Evolutionary conservation across 2,888 invertebrate genomes (phyloP), one percentile per base, ranked within the genome.

Genomic region (Resseliella maxima): DNA sequence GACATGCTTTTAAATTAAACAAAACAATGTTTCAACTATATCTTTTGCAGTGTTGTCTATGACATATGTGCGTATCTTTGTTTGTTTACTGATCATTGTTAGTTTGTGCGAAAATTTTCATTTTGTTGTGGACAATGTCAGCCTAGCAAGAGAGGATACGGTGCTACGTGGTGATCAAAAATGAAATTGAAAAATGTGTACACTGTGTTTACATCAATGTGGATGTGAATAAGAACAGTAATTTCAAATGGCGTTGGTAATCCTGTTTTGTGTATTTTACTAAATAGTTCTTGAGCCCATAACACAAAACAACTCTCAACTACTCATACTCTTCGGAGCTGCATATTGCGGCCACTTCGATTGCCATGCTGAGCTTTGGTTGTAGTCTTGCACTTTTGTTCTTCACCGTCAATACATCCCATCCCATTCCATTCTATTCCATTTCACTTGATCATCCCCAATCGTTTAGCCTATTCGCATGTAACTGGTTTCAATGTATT

Each of bases 211-310:
- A 72, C 72, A 72, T 35, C 72, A 59, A 24, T 6, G 31, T 72
- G 59, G 10, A 31, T 31, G 35, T 72, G 59, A 72, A 2, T 59
- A 27, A 8, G 72, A 72, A 72, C 72, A 72, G 72, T 59, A 24
- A 59, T 59, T 12, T 24, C 59, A 24, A 59, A 59, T 24, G 59
- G n/a, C 24, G 59, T 59, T 59, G 59, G 59, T 59, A 59, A 59
- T 59, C 59, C 59, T 59, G 59, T 59, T 24, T 59, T 59, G 59
- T 59, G 59, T 59, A 59, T 59, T 59, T 59, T 59, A 59, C 59
- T 59, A 59, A 59, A 59, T 59, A 59, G 59, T 59, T 59, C 59
- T 59, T 59, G 59, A 59, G 59, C 72, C 27, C 72, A 72, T 72
- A 27, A 35, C 72, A 72, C 72, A 72, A 18, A 72, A 72, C 72